phyloP scores from a whole-genome alignment of 2,888 invertebrate genomes.

The Toxonevra muliebris region DNA sequence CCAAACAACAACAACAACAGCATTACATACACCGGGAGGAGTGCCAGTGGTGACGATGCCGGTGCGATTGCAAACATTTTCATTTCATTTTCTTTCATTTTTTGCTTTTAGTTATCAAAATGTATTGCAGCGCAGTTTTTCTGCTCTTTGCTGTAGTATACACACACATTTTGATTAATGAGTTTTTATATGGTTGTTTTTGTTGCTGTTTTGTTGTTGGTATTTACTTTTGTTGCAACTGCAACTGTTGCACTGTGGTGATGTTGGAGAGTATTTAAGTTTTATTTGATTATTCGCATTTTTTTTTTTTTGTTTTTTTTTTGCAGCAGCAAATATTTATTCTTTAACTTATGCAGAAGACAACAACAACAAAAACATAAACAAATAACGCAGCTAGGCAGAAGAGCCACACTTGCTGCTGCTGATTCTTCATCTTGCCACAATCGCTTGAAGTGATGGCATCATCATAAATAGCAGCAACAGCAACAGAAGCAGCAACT shows the following conservation, averaged over 20 bases:
- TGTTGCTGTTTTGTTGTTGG: background rate
- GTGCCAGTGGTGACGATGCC: background rate
- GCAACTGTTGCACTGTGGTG: background rate
- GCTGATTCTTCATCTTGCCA: too few relatives aligned
- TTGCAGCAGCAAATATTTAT: conserved; percentile 2
- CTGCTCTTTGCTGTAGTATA: too few relatives aligned
- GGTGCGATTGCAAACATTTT: too few relatives aligned
- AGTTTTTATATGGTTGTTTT: background rate
- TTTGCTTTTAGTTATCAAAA: background rate
- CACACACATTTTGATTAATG: conserved; percentile 12
- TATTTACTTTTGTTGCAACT: background rate
- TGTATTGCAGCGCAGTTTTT: too few relatives aligned
- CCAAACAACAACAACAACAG: too few relatives aligned
- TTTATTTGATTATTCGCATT: background rate
- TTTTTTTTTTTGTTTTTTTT: background rate
- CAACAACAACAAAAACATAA: background rate
- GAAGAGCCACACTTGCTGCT: background rate
- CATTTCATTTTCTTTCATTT: too few relatives aligned
- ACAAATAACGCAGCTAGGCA: background rate
- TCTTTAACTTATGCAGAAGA: background rate
- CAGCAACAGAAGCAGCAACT: background rate
- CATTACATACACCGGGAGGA: background rate
- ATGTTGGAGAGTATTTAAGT: background rate
- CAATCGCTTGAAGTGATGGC: background rate
- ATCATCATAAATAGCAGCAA: background rate